These are phyloP conservation scores for Phaenicophaeus curvirostris DNA, from an alignment of 2,797 vertebrate species.

Conservation along the genomic window DNA sequence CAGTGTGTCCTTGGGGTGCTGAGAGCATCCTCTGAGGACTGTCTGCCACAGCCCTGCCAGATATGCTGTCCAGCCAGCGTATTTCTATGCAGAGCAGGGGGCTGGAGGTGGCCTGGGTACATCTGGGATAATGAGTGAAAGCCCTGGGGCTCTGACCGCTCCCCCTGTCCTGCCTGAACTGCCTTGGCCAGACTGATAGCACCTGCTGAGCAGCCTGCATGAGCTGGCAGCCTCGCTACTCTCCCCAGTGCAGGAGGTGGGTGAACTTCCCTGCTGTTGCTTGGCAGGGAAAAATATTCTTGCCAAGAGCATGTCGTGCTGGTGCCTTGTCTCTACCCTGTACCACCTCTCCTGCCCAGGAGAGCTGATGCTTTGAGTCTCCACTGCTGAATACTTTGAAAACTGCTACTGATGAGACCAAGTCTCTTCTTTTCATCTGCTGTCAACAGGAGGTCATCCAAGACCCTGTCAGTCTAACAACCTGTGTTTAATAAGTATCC, in stretches of 20 bases:
- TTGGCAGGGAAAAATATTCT: neutral
- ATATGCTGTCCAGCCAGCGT: accelerated
- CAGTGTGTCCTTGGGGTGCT: neutral
- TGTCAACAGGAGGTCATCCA: neutral
- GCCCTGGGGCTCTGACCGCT: neutral
- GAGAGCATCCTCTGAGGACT: neutral
- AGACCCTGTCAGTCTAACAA: neutral
- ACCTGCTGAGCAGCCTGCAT: neutral
- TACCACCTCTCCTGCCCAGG: neutral
- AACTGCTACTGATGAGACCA: neutral
- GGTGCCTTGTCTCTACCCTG: neutral
- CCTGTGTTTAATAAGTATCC: neutral
- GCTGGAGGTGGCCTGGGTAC: neutral
- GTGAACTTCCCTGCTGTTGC: neutral
- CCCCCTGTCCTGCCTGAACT: neutral
- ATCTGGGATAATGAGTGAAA: neutral
- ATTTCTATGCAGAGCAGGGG: neutral
- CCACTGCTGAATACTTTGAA: neutral
- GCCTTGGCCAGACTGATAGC: neutral
- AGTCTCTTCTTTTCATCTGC: neutral
- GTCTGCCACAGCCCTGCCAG: neutral
- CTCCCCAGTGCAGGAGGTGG: neutral
- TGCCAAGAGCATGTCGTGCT: neutral
- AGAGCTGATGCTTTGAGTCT: neutral
- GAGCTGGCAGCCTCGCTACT: neutral